Conservation (phyloP, 2,113 vertebrate genomes). For the Todiramphus chloris region DNA sequence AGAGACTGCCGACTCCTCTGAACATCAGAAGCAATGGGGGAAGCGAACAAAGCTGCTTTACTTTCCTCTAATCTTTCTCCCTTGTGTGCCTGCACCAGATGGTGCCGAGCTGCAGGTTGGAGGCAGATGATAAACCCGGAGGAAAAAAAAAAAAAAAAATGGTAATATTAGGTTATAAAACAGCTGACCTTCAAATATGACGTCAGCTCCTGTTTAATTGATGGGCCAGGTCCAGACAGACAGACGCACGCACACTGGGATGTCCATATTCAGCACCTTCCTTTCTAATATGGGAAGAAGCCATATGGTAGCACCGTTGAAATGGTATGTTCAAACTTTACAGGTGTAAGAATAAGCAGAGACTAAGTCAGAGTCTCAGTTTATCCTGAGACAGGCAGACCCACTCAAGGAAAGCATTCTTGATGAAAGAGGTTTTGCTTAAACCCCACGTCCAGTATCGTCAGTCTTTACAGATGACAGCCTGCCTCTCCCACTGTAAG, state of each 20-base stretch:
- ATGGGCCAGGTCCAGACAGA: constrained; percentile 32
- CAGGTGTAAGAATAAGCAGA: neutral
- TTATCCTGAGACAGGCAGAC: neutral
- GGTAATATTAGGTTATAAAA: constrained; percentile 41
- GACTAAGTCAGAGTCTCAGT: neutral
- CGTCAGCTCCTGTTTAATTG: constrained; percentile 5
- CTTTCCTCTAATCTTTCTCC: constrained; percentile 42
- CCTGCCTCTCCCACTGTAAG: neutral
- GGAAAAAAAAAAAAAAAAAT: neutral
- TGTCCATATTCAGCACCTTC: neutral
- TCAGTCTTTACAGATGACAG: neutral
- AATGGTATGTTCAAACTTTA: neutral
- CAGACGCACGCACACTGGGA: constrained; percentile 23
- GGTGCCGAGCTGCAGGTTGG: constrained; percentile 29
- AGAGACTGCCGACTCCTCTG: neutral
- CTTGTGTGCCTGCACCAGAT: constrained; percentile 37
- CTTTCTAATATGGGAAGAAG: neutral
- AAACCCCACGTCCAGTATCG: neutral
- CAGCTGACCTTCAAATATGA: constrained; percentile 54
- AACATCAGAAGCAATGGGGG: neutral
- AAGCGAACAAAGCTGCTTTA: constrained; percentile 9
- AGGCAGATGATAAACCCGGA: constrained; percentile 49
- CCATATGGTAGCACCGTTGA: neutral
- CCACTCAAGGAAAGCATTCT: neutral
- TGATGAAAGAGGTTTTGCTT: neutral